Evolutionary conservation across 2,113 vertebrate genomes (phyloP).

Genomic region (Myxocyprinus asiaticus): DNA sequence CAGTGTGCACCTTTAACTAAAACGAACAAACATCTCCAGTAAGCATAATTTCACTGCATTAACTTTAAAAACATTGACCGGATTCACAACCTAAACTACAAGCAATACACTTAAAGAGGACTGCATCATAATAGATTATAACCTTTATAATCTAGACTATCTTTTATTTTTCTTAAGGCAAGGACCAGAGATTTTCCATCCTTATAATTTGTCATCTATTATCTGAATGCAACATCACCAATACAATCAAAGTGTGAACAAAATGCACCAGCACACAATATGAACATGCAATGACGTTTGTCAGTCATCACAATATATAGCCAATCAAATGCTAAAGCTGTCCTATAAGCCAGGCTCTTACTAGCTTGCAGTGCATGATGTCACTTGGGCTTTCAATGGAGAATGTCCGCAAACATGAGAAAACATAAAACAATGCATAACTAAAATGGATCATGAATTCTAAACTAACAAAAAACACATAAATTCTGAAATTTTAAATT

Average conservation of each 20-base stretch:
- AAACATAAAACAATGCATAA: slow-evolving; percentile 7
- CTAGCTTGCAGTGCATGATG: slow-evolving; percentile 53
- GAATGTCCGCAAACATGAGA: slow-evolving; percentile 20
- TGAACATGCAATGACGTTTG: slow-evolving; percentile 44
- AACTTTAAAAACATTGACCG: no score
- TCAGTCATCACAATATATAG: slow-evolving; percentile 37
- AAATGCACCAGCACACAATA: slow-evolving; percentile 30
- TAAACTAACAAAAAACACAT: not conserved
- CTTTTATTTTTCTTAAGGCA: not conserved
- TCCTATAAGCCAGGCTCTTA: slow-evolving; percentile 40
- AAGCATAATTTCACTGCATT: no score
- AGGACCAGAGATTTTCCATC: slow-evolving; percentile 8
- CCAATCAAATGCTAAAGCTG: slow-evolving; percentile 51
- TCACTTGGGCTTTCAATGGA: slow-evolving; percentile 34
- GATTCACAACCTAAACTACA: no score
- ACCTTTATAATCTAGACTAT: not conserved
- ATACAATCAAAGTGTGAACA: slow-evolving; percentile 13
- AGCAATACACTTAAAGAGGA: not conserved
- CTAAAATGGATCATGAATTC: not conserved
- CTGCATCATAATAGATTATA: not conserved
- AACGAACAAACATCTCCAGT: no score
- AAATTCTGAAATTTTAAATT: no score
- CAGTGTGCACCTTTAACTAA: no score
- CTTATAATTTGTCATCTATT: not conserved
- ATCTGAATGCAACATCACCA: not conserved